A percentile compares a stretch with the other conserved stretches of the same genome.
These are phyloP conservation scores for Drosophila koepferae DNA, from an alignment of 2,888 invertebrate species.

Conservation along the genomic window DNA sequence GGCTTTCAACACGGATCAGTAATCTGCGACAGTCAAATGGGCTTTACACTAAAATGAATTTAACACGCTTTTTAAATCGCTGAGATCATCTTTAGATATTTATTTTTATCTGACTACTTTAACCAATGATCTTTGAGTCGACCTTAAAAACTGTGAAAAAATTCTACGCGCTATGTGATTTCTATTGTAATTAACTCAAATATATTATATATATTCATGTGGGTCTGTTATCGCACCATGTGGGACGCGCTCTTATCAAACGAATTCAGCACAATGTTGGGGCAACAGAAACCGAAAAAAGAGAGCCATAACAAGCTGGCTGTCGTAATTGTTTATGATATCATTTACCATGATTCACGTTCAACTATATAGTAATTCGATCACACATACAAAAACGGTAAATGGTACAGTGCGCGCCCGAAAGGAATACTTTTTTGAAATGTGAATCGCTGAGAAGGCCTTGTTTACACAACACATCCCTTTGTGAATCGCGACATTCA, in stretches of 20 bases:
- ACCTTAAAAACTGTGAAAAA: constrained; percentile 23
- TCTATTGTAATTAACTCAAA: constrained; percentile 1
- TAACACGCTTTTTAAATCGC: background rate
- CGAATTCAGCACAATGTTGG: constrained; percentile 17
- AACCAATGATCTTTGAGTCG: constrained; percentile 9
- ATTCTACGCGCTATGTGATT: constrained; percentile 14
- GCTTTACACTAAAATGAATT: constrained; percentile 4
- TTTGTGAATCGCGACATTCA: background rate
- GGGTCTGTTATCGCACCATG: constrained; percentile 21
- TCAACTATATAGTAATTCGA: constrained; percentile 34
- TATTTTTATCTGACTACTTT: constrained; percentile 24
- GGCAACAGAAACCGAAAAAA: constrained; percentile 3
- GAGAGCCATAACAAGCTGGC: constrained; percentile 4
- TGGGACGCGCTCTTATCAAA: constrained; percentile 18
- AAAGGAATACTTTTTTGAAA: background rate
- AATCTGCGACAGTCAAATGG: constrained; percentile 2
- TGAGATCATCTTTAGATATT: constrained; percentile 41
- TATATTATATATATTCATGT: background rate
- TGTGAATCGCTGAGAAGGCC: background rate
- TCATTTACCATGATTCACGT: constrained; percentile 65
- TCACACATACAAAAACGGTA: constrained; percentile 1
- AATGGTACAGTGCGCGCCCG: background rate
- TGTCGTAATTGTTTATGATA: constrained; percentile 71
- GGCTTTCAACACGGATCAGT: background rate
- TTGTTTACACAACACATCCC: background rate